Evolutionary conservation across 1,140 invertebrate genomes (phyloP).

Genomic region (Camponotus vicinus): DNA sequence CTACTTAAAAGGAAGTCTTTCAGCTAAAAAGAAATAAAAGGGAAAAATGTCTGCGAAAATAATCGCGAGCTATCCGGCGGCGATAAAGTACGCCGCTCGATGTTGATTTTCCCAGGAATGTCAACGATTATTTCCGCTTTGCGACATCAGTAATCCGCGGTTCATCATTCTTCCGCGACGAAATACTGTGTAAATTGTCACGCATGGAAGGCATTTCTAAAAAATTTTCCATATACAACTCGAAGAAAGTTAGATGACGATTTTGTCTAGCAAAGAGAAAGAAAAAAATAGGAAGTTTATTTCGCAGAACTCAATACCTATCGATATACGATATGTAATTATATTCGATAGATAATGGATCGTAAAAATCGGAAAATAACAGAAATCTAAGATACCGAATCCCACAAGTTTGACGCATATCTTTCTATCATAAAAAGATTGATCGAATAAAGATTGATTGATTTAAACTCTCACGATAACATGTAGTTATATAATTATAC

Average conservation of each 20-base stretch:
- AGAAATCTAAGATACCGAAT: background rate
- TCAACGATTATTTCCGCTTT: constrained; percentile 55
- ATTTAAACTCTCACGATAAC: background rate
- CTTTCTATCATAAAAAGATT: background rate
- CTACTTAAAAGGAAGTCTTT: background rate
- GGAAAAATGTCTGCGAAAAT: background rate
- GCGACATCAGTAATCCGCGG: background rate
- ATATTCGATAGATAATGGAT: background rate
- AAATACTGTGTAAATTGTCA: constrained; percentile 51
- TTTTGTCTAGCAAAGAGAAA: background rate
- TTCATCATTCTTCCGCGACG: background rate
- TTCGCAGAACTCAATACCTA: background rate
- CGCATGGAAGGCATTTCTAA: constrained; percentile 34
- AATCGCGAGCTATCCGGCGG: constrained; percentile 37
- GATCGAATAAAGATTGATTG: background rate
- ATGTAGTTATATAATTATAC: background rate
- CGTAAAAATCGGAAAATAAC: constrained; percentile 19
- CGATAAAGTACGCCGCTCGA: constrained; percentile 21
- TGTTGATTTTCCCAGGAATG: constrained; percentile 65
- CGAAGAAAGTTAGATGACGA: constrained; percentile 59
- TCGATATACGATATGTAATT: constrained; percentile 2
- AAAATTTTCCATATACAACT: constrained; percentile 42
- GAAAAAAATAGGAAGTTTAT: background rate
- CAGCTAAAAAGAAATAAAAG: background rate
- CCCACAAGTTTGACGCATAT: background rate